Percentiles rank a stretch among this genome's conserved stretches.
phyloP scores from a whole-genome alignment of 2,797 vertebrate species.

The Centropyge bicolor region DNA sequence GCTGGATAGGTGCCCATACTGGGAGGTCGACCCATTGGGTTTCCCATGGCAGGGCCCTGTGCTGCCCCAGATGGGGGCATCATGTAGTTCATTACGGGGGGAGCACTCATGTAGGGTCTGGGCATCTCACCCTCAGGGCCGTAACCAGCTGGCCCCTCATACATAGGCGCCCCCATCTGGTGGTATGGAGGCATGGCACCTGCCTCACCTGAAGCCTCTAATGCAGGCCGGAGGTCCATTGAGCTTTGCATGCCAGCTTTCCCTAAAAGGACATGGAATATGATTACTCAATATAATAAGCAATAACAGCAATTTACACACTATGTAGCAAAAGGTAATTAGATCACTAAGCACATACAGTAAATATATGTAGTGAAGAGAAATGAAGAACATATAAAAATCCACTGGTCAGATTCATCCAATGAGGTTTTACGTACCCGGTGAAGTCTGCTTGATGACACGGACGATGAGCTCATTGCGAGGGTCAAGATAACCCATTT shows the following conservation, averaged over 20 bases:
- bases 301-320: background rate
- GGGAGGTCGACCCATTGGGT: conserved; percentile 88
- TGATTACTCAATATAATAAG: background rate
- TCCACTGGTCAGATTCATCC: background rate
- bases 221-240: conserved; percentile 89
- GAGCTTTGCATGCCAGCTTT: conserved; percentile 86
- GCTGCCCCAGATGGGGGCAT: conserved; percentile 87
- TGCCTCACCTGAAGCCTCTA: conserved; percentile 88
- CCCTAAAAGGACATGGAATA: conserved; percentile 77
- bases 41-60: conserved; percentile 87
- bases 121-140: conserved; percentile 90
- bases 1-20: conserved; percentile 87
- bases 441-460: conserved; percentile 98
- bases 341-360: background rate
- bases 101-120: conserved; percentile 87
- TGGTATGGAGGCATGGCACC: conserved; percentile 91
- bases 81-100: conserved; percentile 91
- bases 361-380: background rate
- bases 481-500: conserved; percentile 98
- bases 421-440: conserved; percentile 83
- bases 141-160: conserved; percentile 89
- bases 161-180: conserved; percentile 88
- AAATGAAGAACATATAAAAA: background rate
- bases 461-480: conserved; percentile 97
- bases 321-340: background rate